Base-by-base conservation (phyloP, 92 coral and sea anemone species). In the Porites divaricata region DNA sequence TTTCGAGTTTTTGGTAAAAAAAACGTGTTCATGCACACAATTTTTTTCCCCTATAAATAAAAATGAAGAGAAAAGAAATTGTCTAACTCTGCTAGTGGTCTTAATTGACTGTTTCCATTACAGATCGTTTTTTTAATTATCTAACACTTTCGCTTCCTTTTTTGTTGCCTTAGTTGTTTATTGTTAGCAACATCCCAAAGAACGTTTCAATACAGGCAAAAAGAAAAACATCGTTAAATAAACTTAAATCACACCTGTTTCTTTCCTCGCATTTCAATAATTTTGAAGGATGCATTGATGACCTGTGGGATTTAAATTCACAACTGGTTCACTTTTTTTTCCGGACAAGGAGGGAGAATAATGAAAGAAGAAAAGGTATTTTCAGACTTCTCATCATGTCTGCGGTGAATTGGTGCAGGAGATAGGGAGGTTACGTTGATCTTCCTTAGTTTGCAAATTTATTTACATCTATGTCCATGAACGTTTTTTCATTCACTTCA, bases 231-330 rank as follows among this genome's bases (percentile, higher is more conserved):
- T 3, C 6, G 22, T 11, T 51, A 74, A 9, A 11, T 74, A 2
- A n/a, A 74, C 10, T 21, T 1, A 9, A 17, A n/a, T 10, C 63
- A 23, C 26, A 74, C 78, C 78, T 19, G 9, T 51, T n/a, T 74
- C 24, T 51, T 35, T n/a, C 26, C 78, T 51, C 52, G 48, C 20
- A 53, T 53, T 74, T 74, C 28, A 5, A 53, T 7, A 17, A 74
- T 19, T 74, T 53, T 16, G 26, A 51, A 74, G 2, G 78, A 74
- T 11, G 64, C 64, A 50, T 74, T 73, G 10, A 73, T 74, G 25
- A 53, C 78, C 48, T 51, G 9, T 6, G 45, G 25, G 54, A 35
- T 51, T 52, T 17, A 74, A 17, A 73, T 73, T 51, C 62, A 17
- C 9, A 7, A 53, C 9, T 62, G 1, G 5, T 15, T 49, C 48